phyloP scores from a whole-genome alignment of 2,113 vertebrate genomes.

The Nesospiza acunhae region DNA sequence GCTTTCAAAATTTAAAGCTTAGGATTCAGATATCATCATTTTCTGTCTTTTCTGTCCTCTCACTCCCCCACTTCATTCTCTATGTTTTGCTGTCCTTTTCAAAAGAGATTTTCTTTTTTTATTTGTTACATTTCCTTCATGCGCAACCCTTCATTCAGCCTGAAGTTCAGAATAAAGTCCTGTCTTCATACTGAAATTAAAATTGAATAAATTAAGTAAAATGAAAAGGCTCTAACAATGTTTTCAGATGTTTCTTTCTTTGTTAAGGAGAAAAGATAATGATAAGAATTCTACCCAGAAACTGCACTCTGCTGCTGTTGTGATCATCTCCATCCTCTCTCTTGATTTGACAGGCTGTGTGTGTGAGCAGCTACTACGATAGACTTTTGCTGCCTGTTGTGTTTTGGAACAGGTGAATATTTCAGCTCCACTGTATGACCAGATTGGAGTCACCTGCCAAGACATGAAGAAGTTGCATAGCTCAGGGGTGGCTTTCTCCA shows the following conservation, averaged over 20 bases:
- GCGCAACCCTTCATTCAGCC: constrained; percentile 7
- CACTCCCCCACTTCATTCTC: background rate
- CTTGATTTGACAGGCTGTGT: background rate
- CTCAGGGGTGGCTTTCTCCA: background rate
- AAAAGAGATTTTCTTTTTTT: background rate
- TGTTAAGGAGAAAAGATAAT: constrained; percentile 37
- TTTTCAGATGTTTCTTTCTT: background rate
- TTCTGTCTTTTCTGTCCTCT: background rate
- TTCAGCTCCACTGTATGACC: background rate
- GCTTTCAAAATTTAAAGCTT: background rate
- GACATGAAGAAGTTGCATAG: background rate
- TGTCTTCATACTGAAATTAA: constrained; percentile 58
- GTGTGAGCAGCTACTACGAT: background rate
- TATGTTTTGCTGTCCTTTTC: background rate
- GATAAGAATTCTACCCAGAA: constrained; percentile 4
- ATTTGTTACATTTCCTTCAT: constrained; percentile 40
- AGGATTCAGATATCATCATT: background rate
- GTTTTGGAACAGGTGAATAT: background rate
- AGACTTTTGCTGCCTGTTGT: background rate
- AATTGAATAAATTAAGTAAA: constrained; percentile 46
- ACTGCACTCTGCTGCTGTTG: background rate
- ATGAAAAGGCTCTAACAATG: constrained; percentile 23
- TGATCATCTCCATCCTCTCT: background rate
- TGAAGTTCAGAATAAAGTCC: constrained; percentile 29
- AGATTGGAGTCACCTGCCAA: background rate